Conservation (phyloP, 2,888 invertebrate genomes). For the Drosophila suboccidentalis region DNA sequence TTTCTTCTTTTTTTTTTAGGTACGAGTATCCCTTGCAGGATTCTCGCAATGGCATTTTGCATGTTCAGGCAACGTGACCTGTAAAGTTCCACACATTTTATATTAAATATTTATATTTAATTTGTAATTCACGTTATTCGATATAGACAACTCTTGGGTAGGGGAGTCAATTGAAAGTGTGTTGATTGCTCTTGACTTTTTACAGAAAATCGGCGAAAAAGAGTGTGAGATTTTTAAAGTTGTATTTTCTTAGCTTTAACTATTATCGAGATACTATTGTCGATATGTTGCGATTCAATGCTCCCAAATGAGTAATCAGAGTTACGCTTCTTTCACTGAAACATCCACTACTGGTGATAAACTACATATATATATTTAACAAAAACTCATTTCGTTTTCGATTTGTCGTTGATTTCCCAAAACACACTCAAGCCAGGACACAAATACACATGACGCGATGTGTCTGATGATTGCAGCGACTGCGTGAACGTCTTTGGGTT, state of each 20-base stretch:
- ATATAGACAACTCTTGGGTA: background rate
- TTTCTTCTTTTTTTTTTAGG: slow-evolving; percentile 24
- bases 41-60: slow-evolving; percentile 23
- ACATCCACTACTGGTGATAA: background rate
- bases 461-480: slow-evolving; percentile 46
- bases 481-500: slow-evolving; percentile 58
- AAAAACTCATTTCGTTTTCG: slow-evolving; percentile 67
- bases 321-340: slow-evolving; percentile 2
- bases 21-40: slow-evolving; percentile 20
- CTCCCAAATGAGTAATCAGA: slow-evolving; percentile 74
- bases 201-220: background rate
- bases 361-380: slow-evolving; percentile 28
- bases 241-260: background rate
- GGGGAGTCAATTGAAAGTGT: slow-evolving; percentile 5
- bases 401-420: slow-evolving; percentile 76
- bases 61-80: slow-evolving; percentile 34
- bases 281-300: slow-evolving; percentile 27
- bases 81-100: slow-evolving; percentile 39
- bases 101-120: slow-evolving; percentile 57
- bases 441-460: slow-evolving; percentile 22
- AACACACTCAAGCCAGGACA: slow-evolving; percentile 49
- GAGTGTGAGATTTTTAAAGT: background rate
- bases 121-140: slow-evolving; percentile 33
- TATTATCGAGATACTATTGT: slow-evolving; percentile 7
- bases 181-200: slow-evolving; percentile 13